Base-by-base conservation (phyloP, 1,140 invertebrate species). In the Euura saliciscinereae region DNA sequence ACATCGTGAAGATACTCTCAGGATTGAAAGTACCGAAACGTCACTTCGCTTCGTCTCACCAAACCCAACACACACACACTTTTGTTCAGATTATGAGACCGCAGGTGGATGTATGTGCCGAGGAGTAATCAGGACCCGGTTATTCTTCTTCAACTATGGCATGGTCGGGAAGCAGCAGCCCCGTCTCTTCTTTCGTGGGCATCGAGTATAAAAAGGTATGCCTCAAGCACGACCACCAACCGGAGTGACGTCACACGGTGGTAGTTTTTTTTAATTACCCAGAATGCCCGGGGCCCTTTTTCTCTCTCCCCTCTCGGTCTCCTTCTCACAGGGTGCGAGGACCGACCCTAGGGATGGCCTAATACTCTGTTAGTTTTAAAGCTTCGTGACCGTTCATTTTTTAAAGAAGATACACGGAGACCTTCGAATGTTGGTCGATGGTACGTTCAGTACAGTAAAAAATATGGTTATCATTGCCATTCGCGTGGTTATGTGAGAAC, bases 201-300 rank as follows among this genome's bases (percentile, higher is more conserved):
- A 59, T 3, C 8, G 8, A n/a, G 51, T 45, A 44, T 3, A 70
- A 70, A 45, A 45, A 70, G 44, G 42, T 42, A 44, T n/a, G 42
- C 43, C 45, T n/a, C 44, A 70, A 43, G 28, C 45, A 68, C 44
- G 43, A 59, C 28, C n/a, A 45, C 59, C 71, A 75, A 71, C 75
- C 73, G 28, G 44, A 66, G 43, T 65, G 65, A 73, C 77, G 65
- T 76, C 59, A 73, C 74, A 73, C 74, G 72, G 69, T 67, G 65
- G 51, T 73, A 71, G 73, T 45, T 73, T 73, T 73, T 78, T 78
- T 77, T 78, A 76, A 78, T 78, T 76, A 76, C 75, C 77, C 45
- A 71, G 67, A 74, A 75, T 73, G 73, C 71, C 65, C 65, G 69
- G 42, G 51, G 73, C 68, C 45, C 70, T 66, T 43, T 44, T 43